Percentiles rank a stretch among this genome's conserved stretches.
Evolutionary conservation across 1,140 invertebrate species (phyloP).

Genomic region (Batillaria attramentaria): DNA sequence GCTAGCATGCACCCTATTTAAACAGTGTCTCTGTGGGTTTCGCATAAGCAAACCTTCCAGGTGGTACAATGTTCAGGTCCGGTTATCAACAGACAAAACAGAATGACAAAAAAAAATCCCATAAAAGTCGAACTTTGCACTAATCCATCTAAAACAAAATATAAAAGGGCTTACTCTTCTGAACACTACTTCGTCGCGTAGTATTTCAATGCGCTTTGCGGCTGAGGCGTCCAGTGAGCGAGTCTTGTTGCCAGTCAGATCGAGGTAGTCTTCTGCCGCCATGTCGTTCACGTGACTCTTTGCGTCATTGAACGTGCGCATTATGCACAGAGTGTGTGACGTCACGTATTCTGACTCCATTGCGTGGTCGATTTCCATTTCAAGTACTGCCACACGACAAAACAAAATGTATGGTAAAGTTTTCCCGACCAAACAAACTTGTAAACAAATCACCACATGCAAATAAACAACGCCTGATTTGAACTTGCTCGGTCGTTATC

Average conservation of each 20-base stretch:
- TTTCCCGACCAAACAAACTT: too few species aligned
- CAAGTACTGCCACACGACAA: conserved; percentile 49
- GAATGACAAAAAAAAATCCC: too few species aligned
- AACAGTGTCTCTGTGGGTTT: too few species aligned
- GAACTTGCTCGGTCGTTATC: too few species aligned
- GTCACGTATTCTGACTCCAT: conserved; percentile 41
- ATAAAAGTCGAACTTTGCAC: too few species aligned
- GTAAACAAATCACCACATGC: too few species aligned
- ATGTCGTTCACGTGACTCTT: conserved; percentile 48
- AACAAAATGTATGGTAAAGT: too few species aligned
- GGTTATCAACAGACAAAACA: too few species aligned
- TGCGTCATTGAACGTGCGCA: conserved; percentile 53
- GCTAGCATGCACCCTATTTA: too few species aligned
- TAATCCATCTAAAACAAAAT: background rate
- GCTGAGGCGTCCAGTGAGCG: conserved; percentile 25
- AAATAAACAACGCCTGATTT: too few species aligned
- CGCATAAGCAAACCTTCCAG: too few species aligned
- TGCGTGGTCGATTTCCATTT: conserved; percentile 56
- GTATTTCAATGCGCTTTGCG: conserved; percentile 35
- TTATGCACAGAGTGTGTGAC: conserved; percentile 50
- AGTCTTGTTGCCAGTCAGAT: conserved; percentile 33
- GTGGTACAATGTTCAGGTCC: too few species aligned
- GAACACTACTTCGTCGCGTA: conserved; percentile 37
- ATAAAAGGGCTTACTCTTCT: conserved; percentile 36
- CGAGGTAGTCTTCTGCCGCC: conserved; percentile 50